Conservation (phyloP, 1,140 invertebrate species). For the Rhopalosiphum padi region DNA sequence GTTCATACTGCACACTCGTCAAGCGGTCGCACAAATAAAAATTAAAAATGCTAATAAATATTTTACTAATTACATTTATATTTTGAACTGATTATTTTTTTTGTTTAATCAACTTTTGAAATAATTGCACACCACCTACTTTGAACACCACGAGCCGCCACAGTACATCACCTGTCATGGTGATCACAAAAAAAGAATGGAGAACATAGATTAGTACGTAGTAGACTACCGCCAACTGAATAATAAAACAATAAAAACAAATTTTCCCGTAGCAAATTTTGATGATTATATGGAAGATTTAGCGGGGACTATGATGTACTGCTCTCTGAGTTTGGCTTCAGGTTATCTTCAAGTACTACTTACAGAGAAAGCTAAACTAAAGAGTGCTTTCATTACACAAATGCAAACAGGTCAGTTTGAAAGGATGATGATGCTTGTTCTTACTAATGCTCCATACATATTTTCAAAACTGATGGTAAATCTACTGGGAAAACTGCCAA, state of each 20-base stretch:
- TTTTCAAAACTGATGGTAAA: conserved; percentile 48
- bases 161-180: not conserved
- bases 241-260: conserved; percentile 55
- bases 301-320: conserved; percentile 63
- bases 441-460: conserved; percentile 58
- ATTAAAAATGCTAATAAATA: no score
- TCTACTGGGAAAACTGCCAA: not conserved
- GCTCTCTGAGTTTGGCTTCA: conserved; percentile 64
- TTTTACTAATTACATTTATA: no score
- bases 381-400: conserved; percentile 61
- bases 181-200: not conserved
- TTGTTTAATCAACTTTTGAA: no score
- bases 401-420: conserved; percentile 58
- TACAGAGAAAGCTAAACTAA: conserved; percentile 60
- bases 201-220: conserved; percentile 50
- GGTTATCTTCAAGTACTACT: conserved; percentile 65
- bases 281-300: conserved; percentile 59
- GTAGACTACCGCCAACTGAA: conserved; percentile 60
- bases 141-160: no score
- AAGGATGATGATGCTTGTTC: conserved; percentile 60
- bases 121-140: no score
- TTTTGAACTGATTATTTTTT: no score
- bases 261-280: conserved; percentile 60
- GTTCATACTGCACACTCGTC: no score
- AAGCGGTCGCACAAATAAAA: no score